Evolutionary conservation across 2,797 vertebrate species (phyloP), one percentile per base, ranked within the genome.

Genomic region (Furcifer pardalis): DNA sequence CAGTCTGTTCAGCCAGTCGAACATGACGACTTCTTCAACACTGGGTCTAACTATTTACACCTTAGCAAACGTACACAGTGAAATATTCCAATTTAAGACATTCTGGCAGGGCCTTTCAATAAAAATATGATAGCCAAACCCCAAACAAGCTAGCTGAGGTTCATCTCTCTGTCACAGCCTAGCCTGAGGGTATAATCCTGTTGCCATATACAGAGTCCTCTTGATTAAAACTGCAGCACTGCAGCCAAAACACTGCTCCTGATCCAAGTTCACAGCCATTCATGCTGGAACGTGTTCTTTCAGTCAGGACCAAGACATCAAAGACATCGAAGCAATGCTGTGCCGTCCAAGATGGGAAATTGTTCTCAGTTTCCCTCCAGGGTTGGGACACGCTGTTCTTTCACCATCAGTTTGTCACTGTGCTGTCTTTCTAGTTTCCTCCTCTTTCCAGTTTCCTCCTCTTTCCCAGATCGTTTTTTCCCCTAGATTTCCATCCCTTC

Each of bases 291-390:
- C 52, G 21, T 56, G 52, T 21, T 21, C 2, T 7, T 35, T 12
- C 17, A 3, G 7, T 13, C 7, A 23, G 40, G 40, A 27, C 17
- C n/a, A 49, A 23, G 44, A 4, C 2, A 4, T n/a, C n/a, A n/a
- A 49, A 23, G 44, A 4, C 2, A 4, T 46, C 13, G 44, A 35
- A 32, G 42, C 32, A 71, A 37, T 7, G 2, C 35, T 5, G 79
- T 52, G 9, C 25, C 12, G 44, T 2, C 59, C 37, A 35, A 32
- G 27, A 9, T 12, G 12, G 13, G 17, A 17, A n/a, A 4, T 27
- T 21, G 23, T 21, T 1, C 35, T 32, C 2, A 5, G 7, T 3
- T 35, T 1, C 15, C 19, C 27, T 19, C 0, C 46, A 3, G 25
- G 2, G 5, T 19, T 7, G 27, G 15, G n/a, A 40, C 2, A n/a